Conservation (phyloP, 1,140 invertebrate genomes). For the Diorhabda carinulata region DNA sequence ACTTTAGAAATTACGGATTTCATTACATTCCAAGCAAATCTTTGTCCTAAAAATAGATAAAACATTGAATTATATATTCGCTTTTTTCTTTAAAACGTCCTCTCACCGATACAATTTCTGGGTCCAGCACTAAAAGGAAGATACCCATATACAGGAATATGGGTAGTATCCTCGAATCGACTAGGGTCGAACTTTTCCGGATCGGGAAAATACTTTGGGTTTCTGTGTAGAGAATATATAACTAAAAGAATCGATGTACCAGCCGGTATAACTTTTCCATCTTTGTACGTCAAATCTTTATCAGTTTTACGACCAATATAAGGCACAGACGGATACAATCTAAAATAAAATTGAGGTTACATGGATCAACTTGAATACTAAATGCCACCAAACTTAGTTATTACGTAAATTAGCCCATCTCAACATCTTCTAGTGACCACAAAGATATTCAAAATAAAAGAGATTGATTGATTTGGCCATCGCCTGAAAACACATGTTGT, state of each 20-base stretch:
- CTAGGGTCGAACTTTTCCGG: slow-evolving; percentile 74
- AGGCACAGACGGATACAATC: slow-evolving; percentile 35
- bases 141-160: slow-evolving; percentile 52
- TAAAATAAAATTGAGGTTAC: slow-evolving; percentile 4
- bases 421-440: too few species aligned
- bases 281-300: slow-evolving; percentile 38
- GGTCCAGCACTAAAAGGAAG: slow-evolving; percentile 68
- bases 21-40: slow-evolving; percentile 73
- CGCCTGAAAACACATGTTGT: too few species aligned
- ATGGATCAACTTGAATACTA: too few species aligned
- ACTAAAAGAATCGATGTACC: slow-evolving; percentile 37
- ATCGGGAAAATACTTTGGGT: slow-evolving; percentile 61
- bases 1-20: slow-evolving; percentile 67
- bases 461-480: too few species aligned
- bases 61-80: not conserved
- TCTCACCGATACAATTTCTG: slow-evolving; percentile 63
- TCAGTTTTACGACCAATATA: slow-evolving; percentile 53
- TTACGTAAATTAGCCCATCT: too few species aligned
- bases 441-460: too few species aligned
- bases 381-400: too few species aligned
- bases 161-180: slow-evolving; percentile 61
- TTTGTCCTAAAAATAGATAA: slow-evolving; percentile 56
- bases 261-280: slow-evolving; percentile 20
- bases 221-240: slow-evolving; percentile 62
- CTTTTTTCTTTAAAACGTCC: not conserved